phyloP scores from a whole-genome alignment of 2,113 vertebrate genomes.

The Syngnathus typhle region DNA sequence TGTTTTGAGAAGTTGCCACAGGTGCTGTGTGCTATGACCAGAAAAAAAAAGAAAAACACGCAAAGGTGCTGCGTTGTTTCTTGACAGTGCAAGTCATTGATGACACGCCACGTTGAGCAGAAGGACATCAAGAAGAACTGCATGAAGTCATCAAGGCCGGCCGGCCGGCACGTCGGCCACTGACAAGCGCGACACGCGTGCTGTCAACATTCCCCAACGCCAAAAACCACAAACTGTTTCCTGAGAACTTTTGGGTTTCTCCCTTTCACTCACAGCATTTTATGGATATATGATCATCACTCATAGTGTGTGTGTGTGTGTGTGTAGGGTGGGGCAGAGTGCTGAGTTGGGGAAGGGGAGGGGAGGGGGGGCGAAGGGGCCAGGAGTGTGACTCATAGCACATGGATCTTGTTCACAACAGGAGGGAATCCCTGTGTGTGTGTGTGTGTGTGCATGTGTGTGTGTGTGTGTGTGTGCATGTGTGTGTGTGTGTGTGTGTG shows the following conservation, averaged over 20 bases:
- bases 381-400: conserved; percentile 34
- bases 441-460: neutral
- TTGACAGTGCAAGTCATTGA: conserved; percentile 66
- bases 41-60: conserved; percentile 37
- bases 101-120: conserved; percentile 61
- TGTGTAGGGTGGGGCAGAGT: neutral
- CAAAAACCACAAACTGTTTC: neutral
- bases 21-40: neutral
- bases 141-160: conserved; percentile 24
- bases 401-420: conserved; percentile 33
- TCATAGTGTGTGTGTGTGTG: conserved; percentile 1
- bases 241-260: neutral
- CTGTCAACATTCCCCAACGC: conserved; percentile 15
- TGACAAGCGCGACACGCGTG: conserved; percentile 24
- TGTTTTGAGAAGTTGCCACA: no score
- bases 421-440: conserved; percentile 28
- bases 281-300: neutral
- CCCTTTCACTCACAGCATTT: neutral
- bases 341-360: conserved; percentile 20
- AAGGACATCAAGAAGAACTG: conserved; percentile 26
- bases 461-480: neutral
- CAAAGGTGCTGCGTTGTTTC: conserved; percentile 7
- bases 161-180: conserved; percentile 40
- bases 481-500: conserved; percentile 1
- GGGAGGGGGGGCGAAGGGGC: conserved; percentile 24